Evolutionary conservation across 2,888 invertebrate genomes (phyloP), one percentile per base, ranked within the genome.

Genomic region (Apantesis nais): DNA sequence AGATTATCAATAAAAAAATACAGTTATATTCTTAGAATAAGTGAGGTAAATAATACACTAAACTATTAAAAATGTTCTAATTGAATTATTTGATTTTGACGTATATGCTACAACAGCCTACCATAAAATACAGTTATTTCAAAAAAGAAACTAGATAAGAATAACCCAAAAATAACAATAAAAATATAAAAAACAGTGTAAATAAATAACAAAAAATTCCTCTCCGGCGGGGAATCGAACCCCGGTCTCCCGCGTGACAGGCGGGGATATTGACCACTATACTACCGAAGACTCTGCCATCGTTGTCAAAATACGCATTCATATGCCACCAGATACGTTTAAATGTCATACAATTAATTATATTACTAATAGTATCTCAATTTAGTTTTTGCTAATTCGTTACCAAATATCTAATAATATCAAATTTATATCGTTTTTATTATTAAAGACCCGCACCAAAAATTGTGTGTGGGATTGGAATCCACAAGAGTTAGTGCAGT

Each of bases 201-300:
- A 25, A 25, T 9, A 58, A 66, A 52, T 25, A 16, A 31, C 74
- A 79, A 80, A 78, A 77, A 78, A 68, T 34, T 7, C 75, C 83
- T 82, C 80, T 83, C 82, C 83, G 83, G 83, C 82, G 83, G 82
- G 83, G 83, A 82, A 82, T 83, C 82, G 82, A 82, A 83, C 81
- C 82, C 81, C 83, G 83, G 82, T 82, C 95, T 95, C 95, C 94
- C 95, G 95, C 94, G 95, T 95, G 95, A 95, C 94, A 95, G 95
- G 95, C 95, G 94, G 95, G 95, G 95, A 95, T 95, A 95, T 95
- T 95, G 78, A 95, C 95, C 95, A 95, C 95, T 95, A 95, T 95
- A 95, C 95, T 95, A 95, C 94, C 95, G 94, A 93, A 91, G 94
- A 94, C 96, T 94, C 91, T 16, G 16, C 0, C 1, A 8, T 0